Conservation (phyloP, 2,113 vertebrate genomes). For the Leucopternis melanops region DNA sequence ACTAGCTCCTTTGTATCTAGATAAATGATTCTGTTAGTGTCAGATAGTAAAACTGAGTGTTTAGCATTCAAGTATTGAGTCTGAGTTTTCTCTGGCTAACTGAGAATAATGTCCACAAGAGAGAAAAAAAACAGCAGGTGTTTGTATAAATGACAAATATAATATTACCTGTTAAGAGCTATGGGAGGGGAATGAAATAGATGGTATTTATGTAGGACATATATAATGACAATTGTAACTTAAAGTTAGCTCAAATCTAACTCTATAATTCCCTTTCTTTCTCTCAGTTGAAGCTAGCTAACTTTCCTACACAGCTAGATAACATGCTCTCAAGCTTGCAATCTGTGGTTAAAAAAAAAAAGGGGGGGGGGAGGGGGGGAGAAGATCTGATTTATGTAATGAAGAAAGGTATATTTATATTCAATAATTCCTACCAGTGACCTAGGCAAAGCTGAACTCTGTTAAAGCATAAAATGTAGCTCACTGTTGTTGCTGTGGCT, state of each 20-base stretch:
- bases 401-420: neutral
- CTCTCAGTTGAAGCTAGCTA: neutral
- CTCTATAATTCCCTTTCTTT: neutral
- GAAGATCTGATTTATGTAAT: neutral
- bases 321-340: neutral
- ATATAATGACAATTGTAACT: neutral
- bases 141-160: neutral
- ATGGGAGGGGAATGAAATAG: neutral
- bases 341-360: neutral
- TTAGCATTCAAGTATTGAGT: neutral
- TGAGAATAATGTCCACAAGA: neutral
- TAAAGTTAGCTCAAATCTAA: neutral
- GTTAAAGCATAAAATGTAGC: neutral
- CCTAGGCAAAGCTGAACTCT: neutral
- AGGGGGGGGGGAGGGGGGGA: rapidly evolving
- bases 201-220: neutral
- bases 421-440: neutral
- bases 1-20: neutral
- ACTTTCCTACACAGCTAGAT: neutral
- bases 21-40: neutral
- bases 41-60: neutral
- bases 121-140: neutral
- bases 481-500: neutral
- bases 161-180: neutral
- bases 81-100: neutral